These are phyloP conservation scores for Asarcornis scutulata DNA, from an alignment of 2,113 vertebrate species.

Conservation along the genomic window DNA sequence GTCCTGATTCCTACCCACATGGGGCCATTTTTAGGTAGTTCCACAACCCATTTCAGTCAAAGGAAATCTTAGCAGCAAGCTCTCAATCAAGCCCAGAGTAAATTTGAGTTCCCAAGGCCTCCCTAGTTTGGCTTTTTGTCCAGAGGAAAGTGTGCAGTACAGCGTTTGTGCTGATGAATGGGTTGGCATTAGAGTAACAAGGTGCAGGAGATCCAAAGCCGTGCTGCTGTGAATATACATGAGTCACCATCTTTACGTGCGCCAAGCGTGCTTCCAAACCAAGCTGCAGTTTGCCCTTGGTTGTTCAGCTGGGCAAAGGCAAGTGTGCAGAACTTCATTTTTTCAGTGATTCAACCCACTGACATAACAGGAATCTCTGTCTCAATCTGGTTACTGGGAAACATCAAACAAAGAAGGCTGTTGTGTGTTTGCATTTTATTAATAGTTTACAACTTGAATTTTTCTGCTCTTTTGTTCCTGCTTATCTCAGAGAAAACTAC, in stretches of 20 bases:
- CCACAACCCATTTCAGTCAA: not conserved
- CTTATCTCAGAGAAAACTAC: constrained; percentile 41
- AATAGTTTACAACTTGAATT: not conserved
- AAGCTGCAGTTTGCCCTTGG: constrained; percentile 55
- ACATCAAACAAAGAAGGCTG: not conserved
- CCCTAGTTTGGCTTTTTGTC: not conserved
- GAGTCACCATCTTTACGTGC: constrained; percentile 25
- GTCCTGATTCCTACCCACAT: not conserved
- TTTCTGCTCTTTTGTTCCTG: constrained; percentile 39
- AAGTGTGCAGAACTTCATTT: not conserved
- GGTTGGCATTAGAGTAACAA: constrained; percentile 14
- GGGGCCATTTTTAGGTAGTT: not conserved
- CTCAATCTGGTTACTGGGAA: not conserved
- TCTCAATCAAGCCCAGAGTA: not conserved
- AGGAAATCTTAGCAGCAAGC: not conserved
- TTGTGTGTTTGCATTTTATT: not conserved
- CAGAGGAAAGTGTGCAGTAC: not conserved
- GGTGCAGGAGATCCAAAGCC: constrained; percentile 28
- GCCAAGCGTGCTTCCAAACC: constrained; percentile 27
- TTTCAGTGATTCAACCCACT: not conserved
- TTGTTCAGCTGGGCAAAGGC: constrained; percentile 12
- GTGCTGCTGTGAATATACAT: constrained; percentile 41
- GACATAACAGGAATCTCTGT: not conserved
- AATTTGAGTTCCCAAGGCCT: not conserved
- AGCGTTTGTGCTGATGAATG: constrained; percentile 27